phyloP scores from a whole-genome alignment of 2,797 vertebrate species.

The Zonotrichia albicollis region DNA sequence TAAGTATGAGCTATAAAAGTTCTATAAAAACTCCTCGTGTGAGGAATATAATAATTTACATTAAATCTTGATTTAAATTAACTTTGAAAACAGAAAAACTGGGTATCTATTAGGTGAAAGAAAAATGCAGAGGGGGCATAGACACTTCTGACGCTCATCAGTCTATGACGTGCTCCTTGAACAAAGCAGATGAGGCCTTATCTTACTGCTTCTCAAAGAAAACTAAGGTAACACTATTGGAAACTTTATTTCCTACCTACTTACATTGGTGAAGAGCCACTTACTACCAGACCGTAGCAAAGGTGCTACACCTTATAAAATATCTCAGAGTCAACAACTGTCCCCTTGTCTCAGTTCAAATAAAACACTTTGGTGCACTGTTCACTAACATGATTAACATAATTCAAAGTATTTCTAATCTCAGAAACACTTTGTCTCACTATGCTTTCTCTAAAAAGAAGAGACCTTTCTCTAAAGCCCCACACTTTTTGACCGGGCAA shows the following conservation, averaged over 20 bases:
- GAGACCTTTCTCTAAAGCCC: neutral
- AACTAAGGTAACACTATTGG: neutral
- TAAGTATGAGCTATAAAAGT: neutral
- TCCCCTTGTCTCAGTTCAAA: neutral
- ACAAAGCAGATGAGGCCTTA: neutral
- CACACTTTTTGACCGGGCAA: neutral
- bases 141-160: neutral
- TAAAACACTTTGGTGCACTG: neutral
- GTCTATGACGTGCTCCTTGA: neutral
- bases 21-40: neutral
- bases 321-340: neutral
- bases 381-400: neutral
- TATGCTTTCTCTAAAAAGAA: neutral
- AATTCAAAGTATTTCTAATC: neutral
- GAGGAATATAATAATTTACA: neutral
- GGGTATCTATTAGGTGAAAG: neutral
- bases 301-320: neutral
- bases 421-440: neutral
- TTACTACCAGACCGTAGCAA: neutral
- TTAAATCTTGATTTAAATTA: neutral
- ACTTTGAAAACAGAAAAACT: neutral
- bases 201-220: neutral
- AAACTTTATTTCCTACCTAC: neutral
- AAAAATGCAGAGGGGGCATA: neutral
- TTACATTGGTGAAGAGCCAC: rapidly evolving